phyloP scores from a whole-genome alignment of 2,113 vertebrate genomes.

The Toxotes jaculatrix region DNA sequence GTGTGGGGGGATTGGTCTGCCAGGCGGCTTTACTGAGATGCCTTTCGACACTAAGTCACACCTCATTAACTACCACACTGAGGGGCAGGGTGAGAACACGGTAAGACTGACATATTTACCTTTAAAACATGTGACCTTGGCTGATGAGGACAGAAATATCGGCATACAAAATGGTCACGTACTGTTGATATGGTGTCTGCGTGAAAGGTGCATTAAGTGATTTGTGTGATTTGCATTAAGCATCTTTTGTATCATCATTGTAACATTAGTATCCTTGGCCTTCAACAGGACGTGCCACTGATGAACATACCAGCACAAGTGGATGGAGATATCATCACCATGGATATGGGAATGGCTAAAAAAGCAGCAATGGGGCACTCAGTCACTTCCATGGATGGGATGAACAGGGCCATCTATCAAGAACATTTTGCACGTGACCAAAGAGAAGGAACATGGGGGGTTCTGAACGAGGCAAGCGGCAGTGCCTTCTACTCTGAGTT shows the following conservation, averaged over 20 bases:
- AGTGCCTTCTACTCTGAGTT: constrained; percentile 11
- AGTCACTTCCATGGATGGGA: constrained; percentile 32
- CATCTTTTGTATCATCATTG: no score
- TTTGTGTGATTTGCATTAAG: not conserved
- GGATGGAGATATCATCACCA: not conserved
- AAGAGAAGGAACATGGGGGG: not conserved
- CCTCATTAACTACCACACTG: constrained; percentile 89
- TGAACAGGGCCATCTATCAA: not conserved
- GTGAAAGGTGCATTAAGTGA: constrained; percentile 1
- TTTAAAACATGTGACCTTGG: not conserved
- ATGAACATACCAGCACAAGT: constrained; percentile 7
- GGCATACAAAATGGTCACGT: not conserved
- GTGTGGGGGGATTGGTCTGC: constrained; percentile 67
- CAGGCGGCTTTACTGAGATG: constrained; percentile 76
- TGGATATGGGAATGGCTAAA: not conserved
- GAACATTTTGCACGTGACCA: constrained; percentile 8
- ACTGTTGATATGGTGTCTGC: not conserved
- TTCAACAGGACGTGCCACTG: constrained; percentile 23
- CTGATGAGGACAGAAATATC: not conserved
- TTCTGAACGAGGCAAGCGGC: not conserved
- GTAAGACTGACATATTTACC: constrained; percentile 77
- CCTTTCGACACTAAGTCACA: constrained; percentile 86
- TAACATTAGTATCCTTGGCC: not conserved
- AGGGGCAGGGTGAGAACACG: constrained; percentile 88
- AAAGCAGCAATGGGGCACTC: not conserved